These are phyloP conservation scores for Pyrrhosoma nymphula DNA, from an alignment of 2,888 invertebrate genomes.

Conservation along the genomic window DNA sequence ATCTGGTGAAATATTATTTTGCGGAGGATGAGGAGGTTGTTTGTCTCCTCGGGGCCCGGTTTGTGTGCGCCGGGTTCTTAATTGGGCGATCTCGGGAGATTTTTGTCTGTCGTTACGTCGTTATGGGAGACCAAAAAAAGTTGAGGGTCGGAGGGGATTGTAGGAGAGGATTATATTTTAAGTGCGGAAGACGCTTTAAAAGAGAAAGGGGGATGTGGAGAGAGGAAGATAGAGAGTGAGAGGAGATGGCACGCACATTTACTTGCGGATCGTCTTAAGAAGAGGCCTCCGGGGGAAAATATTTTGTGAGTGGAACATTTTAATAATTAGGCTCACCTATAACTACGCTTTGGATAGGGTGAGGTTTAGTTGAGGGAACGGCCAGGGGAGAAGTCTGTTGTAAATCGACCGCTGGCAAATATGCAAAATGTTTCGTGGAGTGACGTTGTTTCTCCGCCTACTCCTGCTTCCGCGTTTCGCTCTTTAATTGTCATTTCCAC, in stretches of 20 bases:
- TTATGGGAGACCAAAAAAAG: not conserved
- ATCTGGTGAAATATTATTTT: not conserved
- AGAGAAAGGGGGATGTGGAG: not conserved
- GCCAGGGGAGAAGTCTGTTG: not conserved
- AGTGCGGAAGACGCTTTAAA: not conserved
- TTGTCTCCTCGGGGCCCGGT: not conserved
- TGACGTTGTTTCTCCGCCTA: not conserved
- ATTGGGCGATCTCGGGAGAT: slow-evolving; percentile 50
- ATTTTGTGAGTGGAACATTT: not conserved
- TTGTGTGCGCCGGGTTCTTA: slow-evolving; percentile 1
- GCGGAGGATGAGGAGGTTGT: not conserved
- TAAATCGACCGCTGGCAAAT: not conserved
- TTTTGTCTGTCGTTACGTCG: slow-evolving; percentile 44
- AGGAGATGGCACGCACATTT: not conserved
- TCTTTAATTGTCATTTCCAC: not conserved
- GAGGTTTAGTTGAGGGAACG: not conserved
- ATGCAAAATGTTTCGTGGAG: not conserved
- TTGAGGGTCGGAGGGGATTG: not conserved
- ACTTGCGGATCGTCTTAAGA: not conserved
- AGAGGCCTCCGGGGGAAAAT: not conserved
- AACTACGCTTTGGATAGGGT: not conserved
- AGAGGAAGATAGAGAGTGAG: not conserved
- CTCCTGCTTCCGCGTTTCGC: not conserved
- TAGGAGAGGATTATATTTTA: not conserved
- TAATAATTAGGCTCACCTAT: not conserved